Conservation (phyloP, 2,888 invertebrate species). For the Sthenelais limicola region DNA sequence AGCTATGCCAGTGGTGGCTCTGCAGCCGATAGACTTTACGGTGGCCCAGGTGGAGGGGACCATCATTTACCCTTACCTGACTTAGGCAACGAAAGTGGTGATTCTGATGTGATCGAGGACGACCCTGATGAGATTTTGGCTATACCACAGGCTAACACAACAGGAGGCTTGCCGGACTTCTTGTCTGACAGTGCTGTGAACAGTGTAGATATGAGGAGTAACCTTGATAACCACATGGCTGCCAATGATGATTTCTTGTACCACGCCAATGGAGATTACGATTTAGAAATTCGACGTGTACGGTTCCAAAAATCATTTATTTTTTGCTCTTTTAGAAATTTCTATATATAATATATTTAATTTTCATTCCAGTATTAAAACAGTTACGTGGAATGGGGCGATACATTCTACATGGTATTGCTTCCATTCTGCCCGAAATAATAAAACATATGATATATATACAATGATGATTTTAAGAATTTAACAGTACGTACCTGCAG, state of each 20-base stretch:
- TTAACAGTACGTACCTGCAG: too few species aligned
- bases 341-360: too few species aligned
- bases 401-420: too few species aligned
- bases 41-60: neutral
- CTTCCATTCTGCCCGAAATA: too few species aligned
- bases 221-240: constrained; percentile 18
- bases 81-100: constrained; percentile 18
- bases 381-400: too few species aligned
- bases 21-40: neutral
- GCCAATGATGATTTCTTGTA: constrained; percentile 6
- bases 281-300: constrained; percentile 52
- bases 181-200: constrained; percentile 60
- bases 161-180: constrained; percentile 62
- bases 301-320: too few species aligned
- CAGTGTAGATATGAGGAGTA: constrained; percentile 26
- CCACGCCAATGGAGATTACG: constrained; percentile 52
- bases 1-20: neutral
- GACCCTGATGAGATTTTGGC: constrained; percentile 11
- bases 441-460: too few species aligned
- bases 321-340: too few species aligned
- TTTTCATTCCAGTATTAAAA: too few species aligned
- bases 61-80: constrained; percentile 6
- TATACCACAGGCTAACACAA: constrained; percentile 22
- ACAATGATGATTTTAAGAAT: too few species aligned
- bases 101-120: constrained; percentile 29